Evolutionary conservation across 2,888 invertebrate genomes (phyloP).

Genomic region (Orgyia antiqua): DNA sequence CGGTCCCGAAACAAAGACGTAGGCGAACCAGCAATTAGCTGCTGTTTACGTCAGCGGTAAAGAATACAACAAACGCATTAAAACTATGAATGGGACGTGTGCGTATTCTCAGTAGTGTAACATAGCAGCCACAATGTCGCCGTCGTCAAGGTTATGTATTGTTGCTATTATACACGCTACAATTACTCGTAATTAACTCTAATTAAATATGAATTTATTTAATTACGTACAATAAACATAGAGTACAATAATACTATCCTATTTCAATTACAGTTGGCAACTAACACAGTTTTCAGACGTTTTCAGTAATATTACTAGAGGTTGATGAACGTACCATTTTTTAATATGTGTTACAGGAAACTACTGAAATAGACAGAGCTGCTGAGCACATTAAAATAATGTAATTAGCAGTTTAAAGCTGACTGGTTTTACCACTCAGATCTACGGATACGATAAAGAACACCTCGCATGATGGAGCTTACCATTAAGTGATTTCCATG

Average conservation of each 20-base stretch:
- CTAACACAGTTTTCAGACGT: slow-evolving; percentile 14
- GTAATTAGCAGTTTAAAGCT: too few species aligned
- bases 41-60: slow-evolving; percentile 48
- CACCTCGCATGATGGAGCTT: slow-evolving; percentile 24
- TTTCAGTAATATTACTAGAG: slow-evolving; percentile 10
- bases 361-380: too few species aligned
- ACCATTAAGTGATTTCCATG: slow-evolving; percentile 18
- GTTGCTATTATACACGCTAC: slow-evolving; percentile 26
- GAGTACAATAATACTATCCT: too few species aligned
- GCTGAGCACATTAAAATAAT: too few species aligned
- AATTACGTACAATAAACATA: not conserved
- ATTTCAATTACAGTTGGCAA: slow-evolving; percentile 15
- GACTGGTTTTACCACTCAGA: too few species aligned
- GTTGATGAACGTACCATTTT: slow-evolving; percentile 5
- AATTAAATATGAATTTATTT: slow-evolving; percentile 6
- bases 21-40: slow-evolving; percentile 57
- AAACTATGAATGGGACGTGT: slow-evolving; percentile 41
- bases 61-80: slow-evolving; percentile 43
- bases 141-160: slow-evolving; percentile 39
- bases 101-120: slow-evolving; percentile 35
- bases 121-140: slow-evolving; percentile 45
- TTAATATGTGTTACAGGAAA: too few species aligned
- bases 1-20: slow-evolving; percentile 43
- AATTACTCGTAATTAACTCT: slow-evolving; percentile 13
- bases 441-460: slow-evolving; percentile 13